These are phyloP conservation scores for Choreutis nemorana DNA, from an alignment of 2,888 invertebrate species.

Conservation along the genomic window DNA sequence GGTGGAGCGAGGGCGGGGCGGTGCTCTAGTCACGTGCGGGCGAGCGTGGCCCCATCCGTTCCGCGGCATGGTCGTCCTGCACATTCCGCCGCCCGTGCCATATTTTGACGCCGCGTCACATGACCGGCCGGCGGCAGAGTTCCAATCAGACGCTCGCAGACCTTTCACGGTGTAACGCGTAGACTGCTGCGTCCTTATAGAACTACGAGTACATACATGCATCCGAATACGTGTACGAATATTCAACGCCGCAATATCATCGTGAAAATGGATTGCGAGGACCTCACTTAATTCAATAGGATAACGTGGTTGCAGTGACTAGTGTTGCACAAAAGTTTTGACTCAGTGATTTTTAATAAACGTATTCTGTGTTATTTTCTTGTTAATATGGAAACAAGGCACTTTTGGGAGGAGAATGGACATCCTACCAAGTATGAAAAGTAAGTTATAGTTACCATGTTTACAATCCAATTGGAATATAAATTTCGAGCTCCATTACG, in stretches of 20 bases:
- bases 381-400: slow-evolving; percentile 46
- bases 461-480: slow-evolving; percentile 3
- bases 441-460: slow-evolving; percentile 24
- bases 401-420: slow-evolving; percentile 57
- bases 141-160: slow-evolving; percentile 25
- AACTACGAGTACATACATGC: too few species aligned
- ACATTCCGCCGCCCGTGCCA: slow-evolving; percentile 29
- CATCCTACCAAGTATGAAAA: slow-evolving; percentile 51
- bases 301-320: slow-evolving; percentile 17
- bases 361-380: slow-evolving; percentile 21
- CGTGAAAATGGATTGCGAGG: slow-evolving; percentile 31
- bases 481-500: slow-evolving; percentile 1
- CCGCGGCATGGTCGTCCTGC: slow-evolving; percentile 10
- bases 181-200: slow-evolving; percentile 9
- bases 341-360: slow-evolving; percentile 21
- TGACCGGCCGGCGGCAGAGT: slow-evolving; percentile 27
- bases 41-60: slow-evolving; percentile 30
- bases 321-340: slow-evolving; percentile 21
- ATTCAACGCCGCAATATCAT: slow-evolving; percentile 18
- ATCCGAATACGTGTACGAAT: slow-evolving; percentile 25
- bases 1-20: slow-evolving; percentile 13
- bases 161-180: slow-evolving; percentile 23
- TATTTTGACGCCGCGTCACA: slow-evolving; percentile 48
- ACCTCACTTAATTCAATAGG: slow-evolving; percentile 26
- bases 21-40: slow-evolving; percentile 33